Percentiles rank a stretch among this genome's conserved stretches.
phyloP scores from a whole-genome alignment of 2,113 vertebrate species.

The Rhea pennata region DNA sequence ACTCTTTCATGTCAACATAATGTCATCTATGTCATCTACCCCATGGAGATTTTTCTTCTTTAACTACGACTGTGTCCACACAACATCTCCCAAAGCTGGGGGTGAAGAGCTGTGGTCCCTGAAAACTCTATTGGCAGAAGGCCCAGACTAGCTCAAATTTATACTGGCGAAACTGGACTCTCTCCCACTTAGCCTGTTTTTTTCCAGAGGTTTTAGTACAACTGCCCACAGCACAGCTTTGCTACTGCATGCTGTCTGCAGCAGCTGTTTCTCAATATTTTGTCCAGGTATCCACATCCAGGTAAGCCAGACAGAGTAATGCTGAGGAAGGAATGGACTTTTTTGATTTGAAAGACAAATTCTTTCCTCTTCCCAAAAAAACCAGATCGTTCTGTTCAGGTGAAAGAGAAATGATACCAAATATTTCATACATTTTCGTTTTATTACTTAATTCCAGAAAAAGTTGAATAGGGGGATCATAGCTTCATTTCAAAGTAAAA shows the following conservation, averaged over 20 bases:
- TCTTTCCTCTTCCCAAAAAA: not conserved
- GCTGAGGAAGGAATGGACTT: not conserved
- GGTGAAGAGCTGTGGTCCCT: not conserved
- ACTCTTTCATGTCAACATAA: not conserved
- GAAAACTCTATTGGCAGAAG: not conserved
- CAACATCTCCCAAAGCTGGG: not conserved
- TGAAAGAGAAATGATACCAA: not conserved
- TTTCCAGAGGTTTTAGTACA: not conserved
- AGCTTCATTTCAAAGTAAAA: not conserved
- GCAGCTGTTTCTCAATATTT: not conserved
- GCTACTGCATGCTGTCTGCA: not conserved
- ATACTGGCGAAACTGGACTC: not conserved
- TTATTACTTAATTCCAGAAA: not conserved
- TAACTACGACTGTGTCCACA: not conserved
- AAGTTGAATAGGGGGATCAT: not conserved
- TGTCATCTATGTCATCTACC: not conserved
- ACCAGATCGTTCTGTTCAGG: not conserved
- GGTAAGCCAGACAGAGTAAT: not conserved
- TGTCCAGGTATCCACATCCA: not conserved
- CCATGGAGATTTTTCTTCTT: not conserved
- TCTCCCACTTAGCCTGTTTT: not conserved
- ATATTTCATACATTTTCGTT: not conserved
- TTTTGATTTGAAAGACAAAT: not conserved
- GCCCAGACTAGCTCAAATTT: not conserved
- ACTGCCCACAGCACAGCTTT: not conserved